A percentile compares a stretch with the other conserved stretches of the same genome.
phyloP scores from a whole-genome alignment of 2,113 vertebrate species.

The Catharus bicknelli region DNA sequence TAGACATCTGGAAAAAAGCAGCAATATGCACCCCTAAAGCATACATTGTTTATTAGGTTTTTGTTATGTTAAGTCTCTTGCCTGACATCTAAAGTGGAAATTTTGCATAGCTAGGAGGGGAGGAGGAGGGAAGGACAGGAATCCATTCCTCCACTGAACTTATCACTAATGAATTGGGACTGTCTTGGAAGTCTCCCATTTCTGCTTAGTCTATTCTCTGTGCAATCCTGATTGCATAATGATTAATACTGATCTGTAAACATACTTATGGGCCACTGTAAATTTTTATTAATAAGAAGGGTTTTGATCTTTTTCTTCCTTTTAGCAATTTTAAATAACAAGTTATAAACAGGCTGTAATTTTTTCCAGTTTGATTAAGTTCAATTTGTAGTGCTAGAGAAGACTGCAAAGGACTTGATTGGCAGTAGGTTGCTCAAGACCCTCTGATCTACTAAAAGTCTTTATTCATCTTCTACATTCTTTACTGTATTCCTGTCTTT shows the following conservation, averaged over 20 bases:
- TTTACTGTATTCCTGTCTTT: background rate
- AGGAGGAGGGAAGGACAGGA: background rate
- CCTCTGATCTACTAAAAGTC: background rate
- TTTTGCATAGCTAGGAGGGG: background rate
- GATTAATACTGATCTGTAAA: background rate
- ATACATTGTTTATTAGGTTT: background rate
- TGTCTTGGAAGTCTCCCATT: background rate
- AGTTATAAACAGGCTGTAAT: background rate
- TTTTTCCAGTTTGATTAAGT: background rate
- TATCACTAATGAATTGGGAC: background rate
- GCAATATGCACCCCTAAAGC: background rate
- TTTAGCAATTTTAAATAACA: background rate
- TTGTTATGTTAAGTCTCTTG: background rate
- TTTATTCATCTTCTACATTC: background rate
- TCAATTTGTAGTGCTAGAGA: background rate
- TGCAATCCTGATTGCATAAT: background rate
- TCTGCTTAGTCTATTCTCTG: background rate
- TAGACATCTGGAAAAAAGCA: background rate
- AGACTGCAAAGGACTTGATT: background rate
- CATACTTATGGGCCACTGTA: background rate
- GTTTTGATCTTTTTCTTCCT: background rate
- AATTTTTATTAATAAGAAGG: background rate
- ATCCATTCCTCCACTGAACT: accelerated
- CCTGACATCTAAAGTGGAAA: background rate
- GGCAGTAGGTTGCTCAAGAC: background rate